A percentile compares a stretch with the other conserved stretches of the same genome.
These are phyloP conservation scores for Malacosoma neustria DNA, from an alignment of 2,888 invertebrate genomes.

Conservation along the genomic window DNA sequence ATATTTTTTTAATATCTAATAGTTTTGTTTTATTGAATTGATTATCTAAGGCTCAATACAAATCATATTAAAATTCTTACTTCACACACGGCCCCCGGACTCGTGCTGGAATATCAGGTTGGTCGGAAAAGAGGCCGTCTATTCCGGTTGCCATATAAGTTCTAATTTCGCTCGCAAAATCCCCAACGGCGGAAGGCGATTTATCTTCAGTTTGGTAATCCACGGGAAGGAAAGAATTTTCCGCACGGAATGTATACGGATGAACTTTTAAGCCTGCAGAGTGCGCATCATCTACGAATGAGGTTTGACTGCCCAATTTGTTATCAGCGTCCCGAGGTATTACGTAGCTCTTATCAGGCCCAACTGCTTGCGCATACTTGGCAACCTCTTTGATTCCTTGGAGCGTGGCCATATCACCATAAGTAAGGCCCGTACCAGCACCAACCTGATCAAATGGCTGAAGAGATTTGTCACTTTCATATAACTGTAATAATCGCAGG, in stretches of 20 bases:
- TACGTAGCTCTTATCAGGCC: slow-evolving; percentile 54
- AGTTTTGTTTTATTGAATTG: neutral
- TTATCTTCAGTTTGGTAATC: slow-evolving; percentile 34
- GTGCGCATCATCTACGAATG: slow-evolving; percentile 50
- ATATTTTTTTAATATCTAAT: no score
- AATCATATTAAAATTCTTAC: no score
- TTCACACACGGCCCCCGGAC: slow-evolving; percentile 22
- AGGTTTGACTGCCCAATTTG: slow-evolving; percentile 36
- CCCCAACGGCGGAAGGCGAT: slow-evolving; percentile 29
- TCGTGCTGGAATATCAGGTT: slow-evolving; percentile 45
- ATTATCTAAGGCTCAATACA: no score
- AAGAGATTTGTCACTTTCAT: slow-evolving; percentile 22
- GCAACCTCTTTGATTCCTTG: slow-evolving; percentile 49
- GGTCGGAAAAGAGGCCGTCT: slow-evolving; percentile 58
- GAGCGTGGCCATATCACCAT: slow-evolving; percentile 48
- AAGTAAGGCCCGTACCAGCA: slow-evolving; percentile 38
- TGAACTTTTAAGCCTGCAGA: slow-evolving; percentile 48
- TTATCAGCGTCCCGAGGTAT: slow-evolving; percentile 45
- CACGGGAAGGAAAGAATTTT: slow-evolving; percentile 47
- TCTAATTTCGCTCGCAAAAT: slow-evolving; percentile 41
- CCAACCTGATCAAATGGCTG: slow-evolving; percentile 45
- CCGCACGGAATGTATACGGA: slow-evolving; percentile 60
- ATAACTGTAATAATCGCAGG: slow-evolving; percentile 47
- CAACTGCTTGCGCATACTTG: slow-evolving; percentile 52
- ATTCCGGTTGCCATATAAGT: slow-evolving; percentile 50